phyloP scores from a whole-genome alignment of 2,888 invertebrate genomes.

The Ectobius pallidus region DNA sequence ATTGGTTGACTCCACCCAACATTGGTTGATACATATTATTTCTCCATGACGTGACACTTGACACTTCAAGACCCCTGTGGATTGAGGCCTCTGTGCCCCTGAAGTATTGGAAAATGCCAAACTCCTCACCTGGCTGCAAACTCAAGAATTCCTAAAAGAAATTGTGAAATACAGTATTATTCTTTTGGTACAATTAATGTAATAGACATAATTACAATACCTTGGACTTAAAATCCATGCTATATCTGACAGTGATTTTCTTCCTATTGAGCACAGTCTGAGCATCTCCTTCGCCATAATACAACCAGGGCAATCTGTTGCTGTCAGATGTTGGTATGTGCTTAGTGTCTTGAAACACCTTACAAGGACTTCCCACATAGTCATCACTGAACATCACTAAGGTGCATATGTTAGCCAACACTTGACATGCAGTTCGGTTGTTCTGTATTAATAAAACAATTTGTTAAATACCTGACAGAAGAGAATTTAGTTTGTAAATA shows the following conservation, averaged over 20 bases:
- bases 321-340: constrained; percentile 46
- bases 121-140: too few relatives aligned
- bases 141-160: too few relatives aligned
- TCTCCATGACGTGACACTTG: too few relatives aligned
- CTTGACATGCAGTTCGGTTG: constrained; percentile 65
- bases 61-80: too few relatives aligned
- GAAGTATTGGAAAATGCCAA: too few relatives aligned
- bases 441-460: too few relatives aligned
- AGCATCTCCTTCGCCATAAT: constrained; percentile 59
- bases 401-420: constrained; percentile 70
- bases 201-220: too few relatives aligned
- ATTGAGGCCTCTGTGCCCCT: too few relatives aligned
- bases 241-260: constrained; percentile 56
- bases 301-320: constrained; percentile 53
- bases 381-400: constrained; percentile 62
- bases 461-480: constrained; percentile 41
- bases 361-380: constrained; percentile 57
- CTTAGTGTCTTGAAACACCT: constrained; percentile 49
- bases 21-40: too few relatives aligned
- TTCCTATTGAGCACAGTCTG: constrained; percentile 53
- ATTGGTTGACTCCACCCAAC: too few relatives aligned
- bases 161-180: too few relatives aligned
- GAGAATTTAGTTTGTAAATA: neutral
- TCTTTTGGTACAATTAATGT: too few relatives aligned
- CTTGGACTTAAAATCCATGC: constrained; percentile 53